Conservation (phyloP, 2,797 vertebrate species). For the Neomorphus geoffroyi region DNA sequence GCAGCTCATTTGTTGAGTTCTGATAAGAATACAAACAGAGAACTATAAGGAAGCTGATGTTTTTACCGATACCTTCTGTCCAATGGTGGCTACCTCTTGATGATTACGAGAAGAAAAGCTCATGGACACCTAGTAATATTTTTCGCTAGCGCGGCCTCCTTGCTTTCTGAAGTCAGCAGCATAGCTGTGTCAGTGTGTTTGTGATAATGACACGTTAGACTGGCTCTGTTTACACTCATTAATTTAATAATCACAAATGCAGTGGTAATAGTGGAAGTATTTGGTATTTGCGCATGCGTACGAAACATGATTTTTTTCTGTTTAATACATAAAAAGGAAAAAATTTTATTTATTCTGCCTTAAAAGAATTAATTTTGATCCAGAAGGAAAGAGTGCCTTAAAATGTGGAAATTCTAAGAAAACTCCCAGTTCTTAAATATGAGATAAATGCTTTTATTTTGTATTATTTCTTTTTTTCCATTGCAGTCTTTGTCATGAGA, state of each 20-base stretch:
- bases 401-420: neutral
- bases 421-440: neutral
- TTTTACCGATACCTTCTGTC: neutral
- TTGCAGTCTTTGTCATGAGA: conserved; percentile 69
- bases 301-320: neutral
- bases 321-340: neutral
- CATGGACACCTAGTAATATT: neutral
- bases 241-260: neutral
- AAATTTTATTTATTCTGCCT: conserved; percentile 1
- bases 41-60: neutral
- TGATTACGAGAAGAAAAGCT: neutral
- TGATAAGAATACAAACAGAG: neutral
- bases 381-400: neutral
- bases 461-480: conserved; percentile 63
- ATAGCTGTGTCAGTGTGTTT: neutral
- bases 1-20: neutral
- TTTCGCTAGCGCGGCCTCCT: neutral
- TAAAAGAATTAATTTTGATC: conserved; percentile 25
- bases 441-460: conserved; percentile 56
- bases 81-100: neutral
- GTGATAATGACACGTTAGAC: neutral
- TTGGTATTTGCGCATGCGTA: neutral
- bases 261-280: neutral
- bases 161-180: neutral
- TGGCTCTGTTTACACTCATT: neutral